Evolutionary conservation across 2,888 invertebrate genomes (phyloP).

Genomic region (Bombylius major): DNA sequence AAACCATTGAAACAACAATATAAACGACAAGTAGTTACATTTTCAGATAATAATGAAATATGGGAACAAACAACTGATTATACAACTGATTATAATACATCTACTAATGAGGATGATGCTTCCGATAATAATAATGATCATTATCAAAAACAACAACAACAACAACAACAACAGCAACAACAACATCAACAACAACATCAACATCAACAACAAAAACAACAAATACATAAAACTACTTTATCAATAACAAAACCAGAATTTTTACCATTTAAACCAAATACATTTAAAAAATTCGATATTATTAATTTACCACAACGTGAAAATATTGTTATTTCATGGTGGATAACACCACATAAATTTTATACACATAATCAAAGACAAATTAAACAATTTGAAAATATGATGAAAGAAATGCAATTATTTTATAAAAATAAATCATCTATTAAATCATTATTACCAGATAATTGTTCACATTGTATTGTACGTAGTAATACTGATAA

Average conservation of each 20-base stretch:
- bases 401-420: constrained; percentile 60
- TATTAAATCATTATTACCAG: constrained; percentile 25
- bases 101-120: too few species aligned
- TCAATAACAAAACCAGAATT: too few species aligned
- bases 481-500: constrained; percentile 59
- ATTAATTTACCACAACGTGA: constrained; percentile 43
- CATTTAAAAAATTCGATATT: background rate
- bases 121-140: too few species aligned
- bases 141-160: constrained; percentile 18
- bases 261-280: background rate
- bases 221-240: too few species aligned
- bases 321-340: constrained; percentile 57
- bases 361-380: constrained; percentile 46
- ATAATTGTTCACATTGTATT: constrained; percentile 42
- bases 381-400: constrained; percentile 45
- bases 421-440: constrained; percentile 43
- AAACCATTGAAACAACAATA: too few species aligned
- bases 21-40: too few species aligned
- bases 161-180: constrained; percentile 17
- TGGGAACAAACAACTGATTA: too few species aligned
- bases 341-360: constrained; percentile 60
- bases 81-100: too few species aligned
- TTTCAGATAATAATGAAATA: too few species aligned
- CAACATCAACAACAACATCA: constrained; percentile 23
- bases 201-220: constrained; percentile 16